These are phyloP conservation scores for Hippocampus abdominalis DNA, from an alignment of 2,113 vertebrate species.

Conservation along the genomic window DNA sequence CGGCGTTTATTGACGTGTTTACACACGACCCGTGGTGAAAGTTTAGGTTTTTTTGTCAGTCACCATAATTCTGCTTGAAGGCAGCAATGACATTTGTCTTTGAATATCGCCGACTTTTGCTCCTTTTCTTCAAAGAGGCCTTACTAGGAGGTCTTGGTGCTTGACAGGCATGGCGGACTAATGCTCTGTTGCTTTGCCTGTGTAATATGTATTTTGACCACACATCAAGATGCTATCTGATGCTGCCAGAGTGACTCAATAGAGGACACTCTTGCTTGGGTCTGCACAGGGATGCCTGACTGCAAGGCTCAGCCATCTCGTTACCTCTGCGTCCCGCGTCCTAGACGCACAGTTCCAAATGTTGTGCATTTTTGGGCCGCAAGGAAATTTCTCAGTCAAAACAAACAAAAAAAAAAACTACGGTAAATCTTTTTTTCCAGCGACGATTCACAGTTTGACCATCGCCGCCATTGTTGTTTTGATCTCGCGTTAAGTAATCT, in stretches of 20 bases:
- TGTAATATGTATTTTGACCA: slow-evolving; percentile 42
- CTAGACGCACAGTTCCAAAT: too few species aligned
- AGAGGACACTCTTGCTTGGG: slow-evolving; percentile 47
- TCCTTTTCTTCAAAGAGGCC: not conserved
- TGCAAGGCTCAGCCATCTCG: slow-evolving; percentile 18
- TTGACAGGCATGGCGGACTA: slow-evolving; percentile 17
- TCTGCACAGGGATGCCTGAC: slow-evolving; percentile 51
- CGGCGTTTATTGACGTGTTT: slow-evolving; percentile 55
- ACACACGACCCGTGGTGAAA: slow-evolving; percentile 14
- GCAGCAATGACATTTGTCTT: slow-evolving; percentile 25
- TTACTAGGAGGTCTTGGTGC: slow-evolving; percentile 22
- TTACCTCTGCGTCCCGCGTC: too few species aligned
- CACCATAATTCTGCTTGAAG: slow-evolving; percentile 23
- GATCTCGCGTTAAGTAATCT: too few species aligned
- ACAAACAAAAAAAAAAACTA: too few species aligned
- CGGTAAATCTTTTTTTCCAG: too few species aligned
- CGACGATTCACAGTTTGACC: too few species aligned
- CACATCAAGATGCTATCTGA: slow-evolving; percentile 48
- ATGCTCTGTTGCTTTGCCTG: slow-evolving; percentile 26
- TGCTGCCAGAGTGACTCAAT: slow-evolving; percentile 40
- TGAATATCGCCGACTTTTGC: not conserved
- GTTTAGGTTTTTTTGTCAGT: slow-evolving; percentile 41
- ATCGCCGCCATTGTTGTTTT: too few species aligned
- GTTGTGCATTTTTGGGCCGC: too few species aligned
- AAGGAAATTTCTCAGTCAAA: too few species aligned